A percentile compares a stretch with the other conserved stretches of the same genome.
Evolutionary conservation across 2,888 invertebrate genomes (phyloP).

Genomic region (Capitulum mitella): DNA sequence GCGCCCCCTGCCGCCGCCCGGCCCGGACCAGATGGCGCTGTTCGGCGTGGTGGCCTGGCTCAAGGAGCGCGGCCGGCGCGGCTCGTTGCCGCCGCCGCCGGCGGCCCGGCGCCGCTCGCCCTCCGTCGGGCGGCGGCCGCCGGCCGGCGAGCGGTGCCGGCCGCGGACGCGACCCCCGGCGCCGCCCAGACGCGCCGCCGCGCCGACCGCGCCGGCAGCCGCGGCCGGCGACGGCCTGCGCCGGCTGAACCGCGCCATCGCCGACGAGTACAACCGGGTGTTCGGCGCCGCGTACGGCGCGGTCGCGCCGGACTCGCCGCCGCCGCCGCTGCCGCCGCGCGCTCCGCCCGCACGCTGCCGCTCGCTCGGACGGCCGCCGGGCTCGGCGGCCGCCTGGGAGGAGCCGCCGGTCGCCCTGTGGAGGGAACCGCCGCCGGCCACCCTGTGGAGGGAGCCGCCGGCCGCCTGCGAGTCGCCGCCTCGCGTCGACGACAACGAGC

Average conservation of each 20-base stretch:
- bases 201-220: no score
- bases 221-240: neutral
- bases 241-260: neutral
- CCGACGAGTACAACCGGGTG: no score
- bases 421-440: neutral
- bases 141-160: neutral
- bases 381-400: neutral
- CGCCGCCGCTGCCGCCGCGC: neutral
- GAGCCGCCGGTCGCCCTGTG: neutral
- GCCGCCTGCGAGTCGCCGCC: neutral
- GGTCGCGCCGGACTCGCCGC: neutral
- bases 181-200: slow-evolving; percentile 17
- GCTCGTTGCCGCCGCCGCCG: neutral
- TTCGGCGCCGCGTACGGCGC: slow-evolving; percentile 7
- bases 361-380: neutral
- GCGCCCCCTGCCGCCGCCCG: neutral
- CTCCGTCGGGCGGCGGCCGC: neutral
- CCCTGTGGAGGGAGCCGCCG: neutral
- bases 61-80: neutral
- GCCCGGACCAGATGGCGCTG: neutral
- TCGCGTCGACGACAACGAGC: neutral
- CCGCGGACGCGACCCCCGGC: neutral
- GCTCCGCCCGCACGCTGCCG: neutral
- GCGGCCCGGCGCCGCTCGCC: neutral
- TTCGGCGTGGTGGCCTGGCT: neutral